Evolutionary conservation across 2,113 vertebrate species (phyloP).

Genomic region (Phaetusa simplex): DNA sequence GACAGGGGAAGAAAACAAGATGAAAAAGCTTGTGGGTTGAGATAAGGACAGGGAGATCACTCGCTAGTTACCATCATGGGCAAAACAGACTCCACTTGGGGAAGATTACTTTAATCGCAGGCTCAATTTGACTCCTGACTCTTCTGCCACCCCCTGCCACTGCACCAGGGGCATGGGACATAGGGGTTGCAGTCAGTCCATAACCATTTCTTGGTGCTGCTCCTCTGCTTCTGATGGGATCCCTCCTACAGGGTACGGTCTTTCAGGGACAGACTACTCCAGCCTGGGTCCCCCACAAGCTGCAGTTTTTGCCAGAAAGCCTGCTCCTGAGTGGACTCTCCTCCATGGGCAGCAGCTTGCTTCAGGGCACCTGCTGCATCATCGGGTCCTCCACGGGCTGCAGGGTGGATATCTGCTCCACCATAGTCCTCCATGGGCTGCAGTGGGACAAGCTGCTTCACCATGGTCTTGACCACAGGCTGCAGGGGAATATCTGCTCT

Average conservation of each 20-base stretch:
- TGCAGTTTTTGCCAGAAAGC: background rate
- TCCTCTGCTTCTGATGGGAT: background rate
- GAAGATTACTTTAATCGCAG: background rate
- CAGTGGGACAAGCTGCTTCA: background rate
- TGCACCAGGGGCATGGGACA: background rate
- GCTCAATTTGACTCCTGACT: background rate
- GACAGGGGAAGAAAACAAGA: background rate
- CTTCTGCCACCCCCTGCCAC: background rate
- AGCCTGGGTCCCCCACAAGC: background rate
- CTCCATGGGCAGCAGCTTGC: background rate
- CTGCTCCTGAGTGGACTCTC: background rate
- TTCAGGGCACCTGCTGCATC: background rate
- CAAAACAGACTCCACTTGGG: background rate
- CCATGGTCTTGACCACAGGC: background rate
- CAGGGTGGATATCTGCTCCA: background rate
- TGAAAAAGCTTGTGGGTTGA: background rate
- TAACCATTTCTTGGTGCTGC: background rate
- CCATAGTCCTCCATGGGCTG: background rate
- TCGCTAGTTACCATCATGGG: background rate
- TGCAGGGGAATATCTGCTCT: background rate
- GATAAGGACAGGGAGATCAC: background rate
- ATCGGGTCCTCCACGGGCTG: background rate
- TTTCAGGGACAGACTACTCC: background rate
- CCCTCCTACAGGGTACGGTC: background rate
- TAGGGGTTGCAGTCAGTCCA: background rate